A percentile compares a stretch with the other conserved stretches of the same genome.
These are phyloP conservation scores for Ephestia elutella DNA, from an alignment of 1,140 invertebrate genomes.

Conservation along the genomic window DNA sequence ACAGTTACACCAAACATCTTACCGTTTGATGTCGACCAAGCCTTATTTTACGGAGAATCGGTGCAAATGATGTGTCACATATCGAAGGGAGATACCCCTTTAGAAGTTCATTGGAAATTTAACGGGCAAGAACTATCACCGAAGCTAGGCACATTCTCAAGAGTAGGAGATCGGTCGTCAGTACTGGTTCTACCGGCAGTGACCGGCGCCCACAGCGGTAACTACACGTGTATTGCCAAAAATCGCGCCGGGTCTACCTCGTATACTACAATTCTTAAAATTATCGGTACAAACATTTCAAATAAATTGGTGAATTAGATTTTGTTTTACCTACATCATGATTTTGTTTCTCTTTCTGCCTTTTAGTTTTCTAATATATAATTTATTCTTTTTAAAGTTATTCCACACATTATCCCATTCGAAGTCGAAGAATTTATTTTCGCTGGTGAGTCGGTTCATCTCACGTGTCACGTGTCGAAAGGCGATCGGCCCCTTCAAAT, in stretches of 20 bases:
- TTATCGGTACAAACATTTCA: conserved; percentile 77
- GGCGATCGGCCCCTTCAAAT: conserved; percentile 82
- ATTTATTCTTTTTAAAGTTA: conserved; percentile 54
- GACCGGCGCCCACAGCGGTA: conserved; percentile 78
- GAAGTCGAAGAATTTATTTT: conserved; percentile 80
- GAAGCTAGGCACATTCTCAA: conserved; percentile 66
- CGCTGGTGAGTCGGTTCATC: conserved; percentile 80
- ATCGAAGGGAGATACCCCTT: conserved; percentile 79
- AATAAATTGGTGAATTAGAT: neutral
- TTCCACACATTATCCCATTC: conserved; percentile 80
- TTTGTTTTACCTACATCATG: conserved; percentile 18
- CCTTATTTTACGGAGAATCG: conserved; percentile 76
- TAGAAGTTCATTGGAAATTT: conserved; percentile 77
- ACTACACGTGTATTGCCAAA: conserved; percentile 83
- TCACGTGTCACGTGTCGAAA: conserved; percentile 81
- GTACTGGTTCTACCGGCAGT: conserved; percentile 70
- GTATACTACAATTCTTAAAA: conserved; percentile 79
- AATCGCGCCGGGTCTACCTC: conserved; percentile 81
- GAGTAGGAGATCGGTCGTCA: conserved; percentile 70
- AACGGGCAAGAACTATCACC: conserved; percentile 58
- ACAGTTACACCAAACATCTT: conserved; percentile 80
- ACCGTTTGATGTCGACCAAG: conserved; percentile 60
- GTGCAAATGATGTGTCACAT: conserved; percentile 80
- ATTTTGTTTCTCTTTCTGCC: conserved; percentile 15
- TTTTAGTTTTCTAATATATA: conserved; percentile 22